Base-by-base conservation (phyloP, 2,888 invertebrate species). In the Unio pictorum region DNA sequence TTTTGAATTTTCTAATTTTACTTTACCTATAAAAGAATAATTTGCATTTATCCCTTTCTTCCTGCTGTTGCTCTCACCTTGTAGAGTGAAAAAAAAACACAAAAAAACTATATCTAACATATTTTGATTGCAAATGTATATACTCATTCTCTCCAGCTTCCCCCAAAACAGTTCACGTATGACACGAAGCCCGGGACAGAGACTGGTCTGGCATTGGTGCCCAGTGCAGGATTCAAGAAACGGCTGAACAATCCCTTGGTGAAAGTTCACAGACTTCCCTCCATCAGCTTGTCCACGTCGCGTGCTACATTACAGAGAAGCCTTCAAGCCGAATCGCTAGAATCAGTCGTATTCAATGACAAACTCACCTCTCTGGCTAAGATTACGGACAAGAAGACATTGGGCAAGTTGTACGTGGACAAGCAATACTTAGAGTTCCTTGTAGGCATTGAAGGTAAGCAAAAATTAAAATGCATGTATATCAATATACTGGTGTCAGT, bases 351-450 rank as follows among this genome's bases (percentile, higher is more conserved):
- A 11, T 67, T 66, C 8, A 71, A 81, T 56, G 76, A 76, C 23
- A 77, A 74, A 61, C 60, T 76, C 20, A 45, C 11, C 45, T 45
- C 45, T 1, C 71, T 76, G 2, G 75, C 76, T n/a, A 82, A 81
- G 68, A 80, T 82, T 55, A 80, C 83, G 18, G 79, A 83, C 6
- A 91, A 92, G 28, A 93, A 93, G 20, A 91, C 93, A 0, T 89
- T 93, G 1, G 94, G 94, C 0, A 93, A 93, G 71, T 90, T 95
- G 61, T 94, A 94, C 87, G 93, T 93, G 1, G 95, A 95, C 88
- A 95, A 95, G 85, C 93, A 94, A 66, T 95, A 95, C 87, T 15
- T 45, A 61, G 94, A 95, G 86, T 94, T 94, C 84, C 91, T 95
- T 17, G 61, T 76, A 0, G 75, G 63, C n/a, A 55, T 57, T 56